Percentiles rank a stretch among this genome's conserved stretches.
Conservation (phyloP, 37 sponge, comb jelly and placozoan genomes). For the Halichondria panicea region DNA sequence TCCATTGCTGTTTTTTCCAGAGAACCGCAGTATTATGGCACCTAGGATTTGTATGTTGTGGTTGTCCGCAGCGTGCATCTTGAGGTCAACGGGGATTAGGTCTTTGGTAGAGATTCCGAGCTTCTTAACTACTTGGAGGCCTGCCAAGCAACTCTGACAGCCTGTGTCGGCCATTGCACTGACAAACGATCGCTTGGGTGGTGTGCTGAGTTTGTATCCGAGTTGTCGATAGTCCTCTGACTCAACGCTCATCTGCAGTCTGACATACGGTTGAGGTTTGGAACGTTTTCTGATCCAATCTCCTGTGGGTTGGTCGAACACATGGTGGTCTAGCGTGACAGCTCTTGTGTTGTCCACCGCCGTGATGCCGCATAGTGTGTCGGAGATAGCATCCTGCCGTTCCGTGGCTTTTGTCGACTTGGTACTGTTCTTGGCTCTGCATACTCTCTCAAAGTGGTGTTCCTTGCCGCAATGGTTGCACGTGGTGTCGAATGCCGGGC, state of each 20-base stretch:
- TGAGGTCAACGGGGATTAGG: slow-evolving; percentile 25
- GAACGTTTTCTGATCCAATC: slow-evolving; percentile 11
- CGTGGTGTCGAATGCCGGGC: slow-evolving; percentile 32
- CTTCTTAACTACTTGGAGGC: slow-evolving; percentile 10
- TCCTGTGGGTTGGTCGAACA: slow-evolving; percentile 8
- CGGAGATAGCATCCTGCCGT: slow-evolving; percentile 22
- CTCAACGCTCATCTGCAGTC: slow-evolving; percentile 2
- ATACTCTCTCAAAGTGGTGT: slow-evolving; percentile 29
- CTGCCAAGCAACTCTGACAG: slow-evolving; percentile 14
- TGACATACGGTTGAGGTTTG: slow-evolving; percentile 12
- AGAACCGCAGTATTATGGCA: slow-evolving; percentile 18
- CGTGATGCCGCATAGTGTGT: slow-evolving; percentile 31
- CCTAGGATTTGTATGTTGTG: slow-evolving; percentile 27
- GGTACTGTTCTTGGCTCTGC: slow-evolving; percentile 8
- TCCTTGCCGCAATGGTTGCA: slow-evolving; percentile 31
- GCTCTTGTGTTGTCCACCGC: slow-evolving; percentile 16
- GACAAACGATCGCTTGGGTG: not conserved
- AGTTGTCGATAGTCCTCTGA: slow-evolving; percentile 5
- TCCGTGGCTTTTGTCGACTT: not conserved
- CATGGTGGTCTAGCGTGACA: slow-evolving; percentile 22
- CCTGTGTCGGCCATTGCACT: slow-evolving; percentile 26
- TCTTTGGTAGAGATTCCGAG: slow-evolving; percentile 5
- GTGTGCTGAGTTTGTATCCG: slow-evolving; percentile 2
- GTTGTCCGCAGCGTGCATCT: slow-evolving; percentile 23
- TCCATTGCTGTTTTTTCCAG: slow-evolving; percentile 13